These are phyloP conservation scores for Drosophila sturtevanti DNA, from an alignment of 1,140 invertebrate species.

Conservation along the genomic window DNA sequence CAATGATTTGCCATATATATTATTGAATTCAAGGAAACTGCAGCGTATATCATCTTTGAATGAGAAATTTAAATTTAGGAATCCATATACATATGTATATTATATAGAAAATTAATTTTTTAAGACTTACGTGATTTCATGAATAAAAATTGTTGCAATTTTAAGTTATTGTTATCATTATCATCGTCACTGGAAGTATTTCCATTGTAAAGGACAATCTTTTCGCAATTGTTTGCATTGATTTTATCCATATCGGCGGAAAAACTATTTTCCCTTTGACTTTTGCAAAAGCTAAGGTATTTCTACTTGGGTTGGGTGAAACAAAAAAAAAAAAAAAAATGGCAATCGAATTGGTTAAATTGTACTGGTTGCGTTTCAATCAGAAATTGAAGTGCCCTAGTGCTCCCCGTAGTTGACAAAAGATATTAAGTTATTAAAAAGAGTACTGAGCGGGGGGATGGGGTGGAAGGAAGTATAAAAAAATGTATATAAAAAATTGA, in stretches of 20 bases:
- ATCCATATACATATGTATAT: too few relatives aligned
- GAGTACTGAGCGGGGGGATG: conserved; percentile 45
- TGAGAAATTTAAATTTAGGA: too few relatives aligned
- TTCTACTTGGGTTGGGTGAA: conserved; percentile 9
- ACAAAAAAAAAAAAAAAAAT: too few relatives aligned
- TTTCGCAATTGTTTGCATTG: background rate
- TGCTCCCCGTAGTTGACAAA: conserved; percentile 49
- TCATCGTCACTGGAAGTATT: background rate
- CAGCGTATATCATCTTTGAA: too few relatives aligned
- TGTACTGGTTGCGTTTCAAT: conserved; percentile 66
- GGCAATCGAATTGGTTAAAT: conserved; percentile 45
- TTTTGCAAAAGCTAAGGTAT: conserved; percentile 31
- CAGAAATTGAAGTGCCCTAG: conserved; percentile 60
- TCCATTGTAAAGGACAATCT: background rate
- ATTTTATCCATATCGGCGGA: background rate
- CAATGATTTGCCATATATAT: too few relatives aligned
- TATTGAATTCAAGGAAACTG: too few relatives aligned
- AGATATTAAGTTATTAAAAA: conserved; percentile 79
- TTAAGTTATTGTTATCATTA: too few relatives aligned
- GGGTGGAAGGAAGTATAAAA: conserved; percentile 15
- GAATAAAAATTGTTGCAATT: too few relatives aligned
- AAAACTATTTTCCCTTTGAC: conserved; percentile 27
- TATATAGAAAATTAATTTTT: too few relatives aligned
- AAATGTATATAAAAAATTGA: conserved; percentile 43
- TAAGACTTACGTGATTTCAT: background rate